Evolutionary conservation across 2,797 vertebrate species (phyloP).

Genomic region (Xenopus petersii): DNA sequence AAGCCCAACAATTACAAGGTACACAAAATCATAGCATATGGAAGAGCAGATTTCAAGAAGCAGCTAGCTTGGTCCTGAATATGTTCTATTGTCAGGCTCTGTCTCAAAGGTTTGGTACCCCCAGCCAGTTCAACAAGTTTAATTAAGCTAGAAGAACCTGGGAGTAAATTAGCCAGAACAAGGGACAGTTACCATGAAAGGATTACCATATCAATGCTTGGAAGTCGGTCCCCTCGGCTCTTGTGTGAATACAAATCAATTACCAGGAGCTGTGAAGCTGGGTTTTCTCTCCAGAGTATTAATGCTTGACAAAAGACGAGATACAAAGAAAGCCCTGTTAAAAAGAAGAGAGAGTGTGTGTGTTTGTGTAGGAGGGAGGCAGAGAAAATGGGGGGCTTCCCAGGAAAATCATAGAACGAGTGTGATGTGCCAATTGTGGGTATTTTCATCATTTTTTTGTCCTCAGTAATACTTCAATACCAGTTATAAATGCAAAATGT

Average conservation of each 20-base stretch:
- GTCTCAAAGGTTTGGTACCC: slow-evolving; percentile 37
- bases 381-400: slow-evolving; percentile 33
- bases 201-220: slow-evolving; percentile 50
- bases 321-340: slow-evolving; percentile 40
- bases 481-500: too few species aligned
- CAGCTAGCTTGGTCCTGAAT: slow-evolving; percentile 29
- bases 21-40: slow-evolving; percentile 10
- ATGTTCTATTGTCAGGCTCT: slow-evolving; percentile 31
- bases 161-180: slow-evolving; percentile 51
- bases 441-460: slow-evolving; percentile 16
- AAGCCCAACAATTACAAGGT: too few species aligned
- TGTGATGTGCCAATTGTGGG: slow-evolving; percentile 11
- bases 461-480: too few species aligned
- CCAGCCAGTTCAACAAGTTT: slow-evolving; percentile 47
- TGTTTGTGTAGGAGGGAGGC: slow-evolving; percentile 45
- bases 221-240: slow-evolving; percentile 43
- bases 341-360: slow-evolving; percentile 48
- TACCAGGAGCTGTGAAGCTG: slow-evolving; percentile 50
- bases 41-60: slow-evolving; percentile 36
- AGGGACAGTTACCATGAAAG: slow-evolving; percentile 50
- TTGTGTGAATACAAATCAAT: slow-evolving; percentile 50
- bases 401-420: background rate
- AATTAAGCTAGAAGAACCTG: slow-evolving; percentile 45
- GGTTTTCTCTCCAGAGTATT: slow-evolving; percentile 50
- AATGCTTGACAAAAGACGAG: slow-evolving; percentile 40